Conservation (phyloP, 37 sponge, comb jelly and placozoan species). For the Theonella swinhoei region DNA sequence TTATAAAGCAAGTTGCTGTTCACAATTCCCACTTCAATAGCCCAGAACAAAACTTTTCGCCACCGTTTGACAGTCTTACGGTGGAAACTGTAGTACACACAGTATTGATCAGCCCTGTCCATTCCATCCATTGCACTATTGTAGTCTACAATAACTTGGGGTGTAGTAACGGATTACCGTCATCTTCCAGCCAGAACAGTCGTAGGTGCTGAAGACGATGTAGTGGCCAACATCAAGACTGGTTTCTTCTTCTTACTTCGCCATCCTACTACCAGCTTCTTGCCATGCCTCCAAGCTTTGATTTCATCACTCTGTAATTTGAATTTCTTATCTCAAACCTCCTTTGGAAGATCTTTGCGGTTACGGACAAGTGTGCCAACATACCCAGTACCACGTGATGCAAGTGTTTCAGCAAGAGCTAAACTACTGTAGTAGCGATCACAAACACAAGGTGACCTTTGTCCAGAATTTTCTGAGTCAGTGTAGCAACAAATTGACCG, state of each 20-base stretch:
- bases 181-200: not conserved
- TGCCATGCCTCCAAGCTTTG: not conserved
- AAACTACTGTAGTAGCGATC: constrained; percentile 17
- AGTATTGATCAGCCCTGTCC: constrained; percentile 5
- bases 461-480: too few species aligned
- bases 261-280: not conserved
- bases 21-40: not conserved
- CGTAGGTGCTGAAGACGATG: not conserved
- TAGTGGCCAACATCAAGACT: constrained; percentile 3
- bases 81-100: not conserved
- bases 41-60: constrained; percentile 20
- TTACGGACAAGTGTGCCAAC: too few species aligned
- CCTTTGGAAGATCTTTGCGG: not conserved
- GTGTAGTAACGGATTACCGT: not conserved
- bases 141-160: not conserved
- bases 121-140: constrained; percentile 10
- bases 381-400: not conserved
- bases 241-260: not conserved
- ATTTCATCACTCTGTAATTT: not conserved
- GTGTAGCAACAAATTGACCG: too few species aligned
- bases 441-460: constrained; percentile 3
- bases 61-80: not conserved
- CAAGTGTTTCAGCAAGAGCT: not conserved
- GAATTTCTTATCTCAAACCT: not conserved
- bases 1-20: not conserved